phyloP scores from a whole-genome alignment of 2,113 vertebrate species.

The Mellivora capensis region DNA sequence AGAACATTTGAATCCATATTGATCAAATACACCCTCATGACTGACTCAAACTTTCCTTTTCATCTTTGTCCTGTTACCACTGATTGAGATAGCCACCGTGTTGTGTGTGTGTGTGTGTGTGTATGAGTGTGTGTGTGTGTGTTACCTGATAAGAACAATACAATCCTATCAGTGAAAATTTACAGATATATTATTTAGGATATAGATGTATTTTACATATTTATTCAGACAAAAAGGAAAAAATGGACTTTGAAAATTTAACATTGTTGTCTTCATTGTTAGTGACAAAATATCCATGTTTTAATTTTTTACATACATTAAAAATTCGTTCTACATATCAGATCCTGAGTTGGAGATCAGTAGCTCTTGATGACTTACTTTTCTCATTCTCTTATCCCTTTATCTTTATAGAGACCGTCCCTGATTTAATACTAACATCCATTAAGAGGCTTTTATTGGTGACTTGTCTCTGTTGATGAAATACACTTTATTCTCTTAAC shows the following conservation, averaged over 20 bases:
- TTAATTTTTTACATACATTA: not conserved
- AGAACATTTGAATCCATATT: not conserved
- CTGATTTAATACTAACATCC: not conserved
- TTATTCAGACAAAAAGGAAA: not conserved
- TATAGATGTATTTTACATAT: not conserved
- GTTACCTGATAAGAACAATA: not conserved
- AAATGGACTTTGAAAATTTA: not conserved
- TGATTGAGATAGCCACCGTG: not conserved
- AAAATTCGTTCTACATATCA: not conserved
- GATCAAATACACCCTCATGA: not conserved
- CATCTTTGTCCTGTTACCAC: not conserved
- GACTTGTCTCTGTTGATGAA: not conserved
- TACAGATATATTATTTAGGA: not conserved
- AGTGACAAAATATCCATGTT: not conserved
- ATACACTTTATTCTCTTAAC: not conserved
- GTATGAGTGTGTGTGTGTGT: not conserved
- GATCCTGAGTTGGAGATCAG: not conserved
- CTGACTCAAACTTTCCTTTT: not conserved
- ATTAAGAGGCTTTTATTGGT: not conserved
- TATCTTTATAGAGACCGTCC: not conserved
- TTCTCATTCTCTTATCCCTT: not conserved
- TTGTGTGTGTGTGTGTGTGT: not conserved
- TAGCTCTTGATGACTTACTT: not conserved
- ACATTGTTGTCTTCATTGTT: not conserved
- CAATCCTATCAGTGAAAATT: not conserved